phyloP scores from a whole-genome alignment of 2,888 invertebrate genomes.

The Ypsolopha sequella region DNA sequence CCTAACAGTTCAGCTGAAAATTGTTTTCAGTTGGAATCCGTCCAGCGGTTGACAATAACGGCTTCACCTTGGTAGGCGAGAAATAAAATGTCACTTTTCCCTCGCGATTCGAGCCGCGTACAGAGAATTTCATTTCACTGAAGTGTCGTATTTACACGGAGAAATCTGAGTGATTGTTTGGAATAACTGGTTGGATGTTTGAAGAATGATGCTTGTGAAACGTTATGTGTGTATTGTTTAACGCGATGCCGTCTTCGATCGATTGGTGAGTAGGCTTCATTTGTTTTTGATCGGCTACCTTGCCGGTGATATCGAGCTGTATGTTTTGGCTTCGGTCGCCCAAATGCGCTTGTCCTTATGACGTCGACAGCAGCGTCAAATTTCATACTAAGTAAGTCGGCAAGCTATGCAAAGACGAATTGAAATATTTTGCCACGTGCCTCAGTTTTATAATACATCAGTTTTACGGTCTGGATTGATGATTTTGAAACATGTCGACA shows the following conservation, averaged over 20 bases:
- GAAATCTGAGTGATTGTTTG: slow-evolving; percentile 28
- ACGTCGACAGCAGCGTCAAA: background rate
- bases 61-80: slow-evolving; percentile 36
- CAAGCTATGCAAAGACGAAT: too few species aligned
- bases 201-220: slow-evolving; percentile 18
- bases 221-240: slow-evolving; percentile 20
- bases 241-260: too few species aligned
- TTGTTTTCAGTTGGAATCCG: slow-evolving; percentile 26
- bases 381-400: background rate
- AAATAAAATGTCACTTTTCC: slow-evolving; percentile 33
- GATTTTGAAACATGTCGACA: background rate
- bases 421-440: too few species aligned
- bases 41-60: slow-evolving; percentile 39
- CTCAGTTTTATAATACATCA: background rate
- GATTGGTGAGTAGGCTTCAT: too few species aligned
- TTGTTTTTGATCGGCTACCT: too few species aligned
- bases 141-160: slow-evolving; percentile 12
- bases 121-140: slow-evolving; percentile 18
- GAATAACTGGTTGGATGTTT: slow-evolving; percentile 21
- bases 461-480: background rate
- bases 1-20: background rate
- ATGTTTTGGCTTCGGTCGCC: background rate
- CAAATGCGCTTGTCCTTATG: slow-evolving; percentile 5
- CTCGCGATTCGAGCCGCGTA: slow-evolving; percentile 10
- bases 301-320: background rate